Evolutionary conservation across 1,140 invertebrate genomes (phyloP).

Genomic region (Pogonomyrmex barbatus): DNA sequence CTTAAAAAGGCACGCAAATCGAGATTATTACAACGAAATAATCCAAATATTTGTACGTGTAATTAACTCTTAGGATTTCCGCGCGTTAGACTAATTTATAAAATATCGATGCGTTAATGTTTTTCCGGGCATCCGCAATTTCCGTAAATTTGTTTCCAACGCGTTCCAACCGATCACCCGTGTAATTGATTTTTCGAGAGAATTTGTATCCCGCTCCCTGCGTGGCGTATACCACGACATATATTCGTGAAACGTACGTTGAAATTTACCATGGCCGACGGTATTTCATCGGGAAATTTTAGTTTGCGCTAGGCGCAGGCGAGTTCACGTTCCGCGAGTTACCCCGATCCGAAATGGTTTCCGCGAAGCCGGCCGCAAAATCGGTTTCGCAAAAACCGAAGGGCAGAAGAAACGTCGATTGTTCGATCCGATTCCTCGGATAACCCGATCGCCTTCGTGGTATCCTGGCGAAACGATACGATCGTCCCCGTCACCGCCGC

Average conservation of each 20-base stretch:
- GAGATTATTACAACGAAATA: neutral
- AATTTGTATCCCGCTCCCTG: slow-evolving; percentile 15
- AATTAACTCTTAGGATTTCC: slow-evolving; percentile 15
- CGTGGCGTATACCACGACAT: neutral
- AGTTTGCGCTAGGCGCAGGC: neutral
- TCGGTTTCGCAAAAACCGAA: slow-evolving; percentile 18
- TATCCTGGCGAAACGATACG: neutral
- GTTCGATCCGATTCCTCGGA: slow-evolving; percentile 32
- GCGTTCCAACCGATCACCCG: slow-evolving; percentile 29
- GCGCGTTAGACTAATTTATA: neutral
- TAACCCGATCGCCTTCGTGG: slow-evolving; percentile 54
- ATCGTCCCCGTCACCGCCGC: neutral
- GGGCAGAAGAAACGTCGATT: slow-evolving; percentile 9
- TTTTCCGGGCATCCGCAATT: neutral
- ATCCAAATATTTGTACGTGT: slow-evolving; percentile 9
- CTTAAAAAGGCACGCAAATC: neutral
- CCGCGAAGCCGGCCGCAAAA: slow-evolving; percentile 20
- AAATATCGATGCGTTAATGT: slow-evolving; percentile 4
- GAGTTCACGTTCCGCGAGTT: slow-evolving; percentile 13
- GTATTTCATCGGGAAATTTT: slow-evolving; percentile 19
- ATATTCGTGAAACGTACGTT: slow-evolving; percentile 10
- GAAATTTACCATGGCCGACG: neutral
- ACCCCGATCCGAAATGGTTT: slow-evolving; percentile 31
- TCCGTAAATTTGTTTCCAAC: slow-evolving; percentile 7
- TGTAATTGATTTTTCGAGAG: slow-evolving; percentile 40